These are phyloP conservation scores for Bradypus variegatus DNA, from an alignment of 2,797 vertebrate genomes.

Conservation along the genomic window DNA sequence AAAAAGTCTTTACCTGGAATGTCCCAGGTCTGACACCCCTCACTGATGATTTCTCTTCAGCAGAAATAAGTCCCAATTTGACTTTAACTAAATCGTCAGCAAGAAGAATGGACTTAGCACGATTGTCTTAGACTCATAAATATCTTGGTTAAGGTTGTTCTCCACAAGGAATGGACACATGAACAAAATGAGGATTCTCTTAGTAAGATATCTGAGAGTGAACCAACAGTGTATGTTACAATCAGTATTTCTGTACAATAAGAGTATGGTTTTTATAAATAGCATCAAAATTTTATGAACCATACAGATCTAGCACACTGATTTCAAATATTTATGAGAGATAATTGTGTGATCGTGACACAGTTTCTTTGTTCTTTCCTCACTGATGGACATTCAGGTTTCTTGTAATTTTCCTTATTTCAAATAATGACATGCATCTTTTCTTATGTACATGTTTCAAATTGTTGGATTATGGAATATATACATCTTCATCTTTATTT, in stretches of 20 bases:
- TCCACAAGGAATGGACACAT: neutral
- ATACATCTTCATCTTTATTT: neutral
- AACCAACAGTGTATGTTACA: neutral
- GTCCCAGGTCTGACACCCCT: no score
- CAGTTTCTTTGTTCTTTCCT: neutral
- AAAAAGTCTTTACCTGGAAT: no score
- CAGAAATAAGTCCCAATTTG: neutral
- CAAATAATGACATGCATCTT: neutral
- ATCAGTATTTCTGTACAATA: neutral
- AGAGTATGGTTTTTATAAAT: neutral
- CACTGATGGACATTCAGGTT: neutral
- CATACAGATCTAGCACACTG: neutral
- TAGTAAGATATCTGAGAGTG: neutral
- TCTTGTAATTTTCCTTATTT: neutral
- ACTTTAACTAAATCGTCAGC: neutral
- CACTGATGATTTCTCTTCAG: neutral
- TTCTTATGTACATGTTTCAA: neutral
- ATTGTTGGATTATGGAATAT: neutral
- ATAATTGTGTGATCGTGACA: neutral
- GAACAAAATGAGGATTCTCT: neutral
- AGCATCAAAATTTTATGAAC: neutral
- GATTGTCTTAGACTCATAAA: neutral
- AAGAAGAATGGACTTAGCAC: neutral
- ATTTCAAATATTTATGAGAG: neutral
- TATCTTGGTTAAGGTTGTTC: neutral